Evolutionary conservation across 53 echinoderm and acorn worm genomes (phyloP), one percentile per base, ranked within the genome.

Genomic region (Hippasteria phrygiana): DNA sequence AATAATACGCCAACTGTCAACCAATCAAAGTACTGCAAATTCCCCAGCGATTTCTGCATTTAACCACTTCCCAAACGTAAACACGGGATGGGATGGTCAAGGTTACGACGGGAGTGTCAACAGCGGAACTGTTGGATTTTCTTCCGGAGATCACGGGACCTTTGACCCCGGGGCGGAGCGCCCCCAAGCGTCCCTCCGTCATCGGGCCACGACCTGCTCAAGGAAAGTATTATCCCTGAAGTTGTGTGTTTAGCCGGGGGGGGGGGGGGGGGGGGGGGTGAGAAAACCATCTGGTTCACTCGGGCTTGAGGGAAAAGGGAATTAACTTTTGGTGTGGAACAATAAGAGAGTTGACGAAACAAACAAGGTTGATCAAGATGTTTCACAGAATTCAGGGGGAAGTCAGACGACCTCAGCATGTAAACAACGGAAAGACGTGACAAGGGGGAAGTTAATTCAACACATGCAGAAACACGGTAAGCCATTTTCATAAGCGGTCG

Each of bases 101-200:
- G 53, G 8, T 76, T 65, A 65, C 6, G 39, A 24, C 38, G 33
- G 85, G 85, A 70, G 69, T 69, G 83, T 83, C 69, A 83, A 51
- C 69, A 85, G 37, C 85, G 85, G 85, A 85, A 85, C 70, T 70
- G 85, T 70, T 85, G 85, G 85, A 85, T 85, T 85, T 85, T 71
- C 85, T 85, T 85, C 71, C 85, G 70, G 71, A 53, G 53, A 85
- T 85, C 85, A 85, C 12, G 71, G 38, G 85, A 70, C 85, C 85
- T 85, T 71, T 85, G 85, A 85, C 85, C 85, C 81, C 26, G 29
- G 85, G 85, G 85, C 85, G 85, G 85, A 71, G 85, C 85, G 85
- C 85, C 85, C 85, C 64, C 85, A 40, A 85, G 85, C 85, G 85
- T 85, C 53, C 50, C 33, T 85, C 85, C 43, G 34, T 85, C 85